Percentiles rank a stretch among this genome's conserved stretches.
phyloP scores from a whole-genome alignment of 2,797 vertebrate genomes.

The Enteromius thamalakanensis region DNA sequence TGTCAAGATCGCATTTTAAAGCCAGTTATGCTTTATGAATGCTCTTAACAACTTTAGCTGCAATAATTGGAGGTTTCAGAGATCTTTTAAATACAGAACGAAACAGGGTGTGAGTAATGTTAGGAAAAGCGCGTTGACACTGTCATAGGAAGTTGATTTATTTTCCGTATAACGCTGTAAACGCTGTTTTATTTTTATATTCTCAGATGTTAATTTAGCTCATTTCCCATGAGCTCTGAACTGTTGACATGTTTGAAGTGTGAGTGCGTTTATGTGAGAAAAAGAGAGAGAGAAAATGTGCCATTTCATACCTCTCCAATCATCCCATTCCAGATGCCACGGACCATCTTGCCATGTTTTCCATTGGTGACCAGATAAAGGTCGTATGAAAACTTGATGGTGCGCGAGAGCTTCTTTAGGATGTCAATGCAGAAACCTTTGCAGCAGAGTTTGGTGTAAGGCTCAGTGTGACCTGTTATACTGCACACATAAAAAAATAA shows the following conservation, averaged over 20 bases:
- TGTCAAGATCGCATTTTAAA: constrained; percentile 53
- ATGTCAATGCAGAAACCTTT: constrained; percentile 99
- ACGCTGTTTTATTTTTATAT: constrained; percentile 46
- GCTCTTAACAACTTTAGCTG: constrained; percentile 55
- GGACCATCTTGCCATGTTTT: constrained; percentile 94
- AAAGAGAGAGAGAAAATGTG: constrained; percentile 31
- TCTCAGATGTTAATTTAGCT: constrained; percentile 56
- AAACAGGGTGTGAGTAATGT: constrained; percentile 32
- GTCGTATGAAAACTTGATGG: constrained; percentile 96
- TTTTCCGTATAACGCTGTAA: constrained; percentile 42
- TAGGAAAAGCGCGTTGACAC: constrained; percentile 33
- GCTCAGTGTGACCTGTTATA: constrained; percentile 78
- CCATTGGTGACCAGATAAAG: constrained; percentile 98
- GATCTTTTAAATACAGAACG: constrained; percentile 45
- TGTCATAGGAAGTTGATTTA: constrained; percentile 33
- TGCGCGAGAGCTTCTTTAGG: constrained; percentile 93
- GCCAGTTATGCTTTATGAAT: constrained; percentile 53
- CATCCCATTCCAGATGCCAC: constrained; percentile 97
- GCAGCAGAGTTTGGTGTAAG: constrained; percentile 96
- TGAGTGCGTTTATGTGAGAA: constrained; percentile 35
- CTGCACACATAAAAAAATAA: constrained; percentile 63
- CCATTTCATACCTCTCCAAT: constrained; percentile 90
- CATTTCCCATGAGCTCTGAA: constrained; percentile 43
- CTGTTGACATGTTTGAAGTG: constrained; percentile 44
- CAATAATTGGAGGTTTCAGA: constrained; percentile 49